Evolutionary conservation across 2,888 invertebrate species (phyloP).

Genomic region (Andrena trimmerana): DNA sequence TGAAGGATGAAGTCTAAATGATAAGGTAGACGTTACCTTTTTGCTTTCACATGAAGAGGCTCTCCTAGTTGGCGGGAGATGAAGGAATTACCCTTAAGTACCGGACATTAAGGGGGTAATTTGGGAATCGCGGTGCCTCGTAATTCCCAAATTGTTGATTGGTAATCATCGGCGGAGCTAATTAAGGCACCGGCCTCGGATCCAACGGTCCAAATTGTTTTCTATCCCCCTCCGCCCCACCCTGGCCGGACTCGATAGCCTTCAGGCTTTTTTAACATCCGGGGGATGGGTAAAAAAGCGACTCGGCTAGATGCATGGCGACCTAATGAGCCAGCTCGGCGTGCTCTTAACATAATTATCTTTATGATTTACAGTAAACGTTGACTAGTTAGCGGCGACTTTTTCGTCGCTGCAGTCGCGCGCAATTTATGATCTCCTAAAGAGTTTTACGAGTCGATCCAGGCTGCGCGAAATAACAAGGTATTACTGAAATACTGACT

Average conservation of each 20-base stretch:
- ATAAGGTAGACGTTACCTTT: not conserved
- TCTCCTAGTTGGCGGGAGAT: not conserved
- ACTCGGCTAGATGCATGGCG: constrained; percentile 61
- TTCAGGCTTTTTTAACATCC: constrained; percentile 47
- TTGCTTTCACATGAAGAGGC: not conserved
- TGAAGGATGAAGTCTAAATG: not conserved
- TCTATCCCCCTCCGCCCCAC: constrained; percentile 55
- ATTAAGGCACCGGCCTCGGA: constrained; percentile 67
- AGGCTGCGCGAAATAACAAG: not conserved
- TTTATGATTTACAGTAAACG: constrained; percentile 68
- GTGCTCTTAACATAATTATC: constrained; percentile 65
- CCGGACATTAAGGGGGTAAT: constrained; percentile 33
- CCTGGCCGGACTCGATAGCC: constrained; percentile 64
- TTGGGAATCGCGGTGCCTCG: constrained; percentile 51
- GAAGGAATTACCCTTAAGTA: constrained; percentile 34
- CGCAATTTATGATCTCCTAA: constrained; percentile 11
- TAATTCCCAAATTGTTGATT: constrained; percentile 66
- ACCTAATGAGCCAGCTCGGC: constrained; percentile 65
- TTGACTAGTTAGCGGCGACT: constrained; percentile 30
- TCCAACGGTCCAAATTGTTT: constrained; percentile 69
- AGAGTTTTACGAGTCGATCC: constrained; percentile 14
- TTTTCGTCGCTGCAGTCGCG: constrained; percentile 1
- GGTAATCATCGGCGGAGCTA: constrained; percentile 68
- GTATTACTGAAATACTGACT: not conserved
- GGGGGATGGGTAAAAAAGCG: constrained; percentile 44